Evolutionary conservation across 2,888 invertebrate genomes (phyloP), one percentile per base, ranked within the genome.

Genomic region (Clepsis dumicolana): DNA sequence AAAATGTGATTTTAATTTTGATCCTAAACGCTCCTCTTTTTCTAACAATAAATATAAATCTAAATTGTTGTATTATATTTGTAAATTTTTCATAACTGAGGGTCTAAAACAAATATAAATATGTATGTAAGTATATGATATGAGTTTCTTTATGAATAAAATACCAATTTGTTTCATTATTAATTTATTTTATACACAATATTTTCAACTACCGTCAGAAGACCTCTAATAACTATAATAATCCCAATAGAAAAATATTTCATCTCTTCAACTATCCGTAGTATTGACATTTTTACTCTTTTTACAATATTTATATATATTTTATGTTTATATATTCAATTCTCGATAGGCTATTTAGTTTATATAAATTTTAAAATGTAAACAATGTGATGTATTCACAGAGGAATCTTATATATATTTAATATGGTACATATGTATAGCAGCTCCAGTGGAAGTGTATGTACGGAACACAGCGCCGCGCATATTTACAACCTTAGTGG

Each of bases 181-280:
- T 83, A 81, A 82, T 92, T 90, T 91, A 91, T 91, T 91, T 83
- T 86, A 89, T 91, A 90, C 87, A 92, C 86, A 91, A 88, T 89
- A 87, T 86, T 85, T 87, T 89, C 89, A 89, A 87, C 86, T 90
- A 85, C 86, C 81, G 85, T 90, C 91, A 87, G 79, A 89, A 83
- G 83, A 85, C 81, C 84, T 84, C 87, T 89, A 82, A 85, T 78
- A 87, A 84, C 87, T 86, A 88, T 84, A 86, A 91, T 91, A 93
- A 88, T 91, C 91, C 93, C 91, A 85, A 93, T 93, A 93, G 86
- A 93, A 93, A 93, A 93, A 93, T 93, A 93, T 89, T 88, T 91
- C 85, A 85, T 92, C 86, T 93, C 80, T 87, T 91, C 80, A 81
- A 79, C 82, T 79, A 81, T 80, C 78, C 77, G 82, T 86, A 86